phyloP scores from a whole-genome alignment of 2,113 vertebrate species.

The Ictidomys tridecemlineatus region DNA sequence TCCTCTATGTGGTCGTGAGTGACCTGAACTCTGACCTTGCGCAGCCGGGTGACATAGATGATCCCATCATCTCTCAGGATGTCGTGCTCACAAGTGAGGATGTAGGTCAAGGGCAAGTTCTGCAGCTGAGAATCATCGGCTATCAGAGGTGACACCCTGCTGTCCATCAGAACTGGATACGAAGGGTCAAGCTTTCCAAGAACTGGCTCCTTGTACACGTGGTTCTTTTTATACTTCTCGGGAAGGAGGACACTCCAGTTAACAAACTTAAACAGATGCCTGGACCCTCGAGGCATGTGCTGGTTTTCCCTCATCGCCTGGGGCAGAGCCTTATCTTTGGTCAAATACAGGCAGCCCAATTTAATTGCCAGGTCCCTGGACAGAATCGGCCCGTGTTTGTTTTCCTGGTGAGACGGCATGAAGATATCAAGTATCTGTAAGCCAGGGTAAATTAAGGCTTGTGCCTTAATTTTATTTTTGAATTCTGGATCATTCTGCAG shows the following conservation, averaged over 20 bases:
- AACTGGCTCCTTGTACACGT: constrained; percentile 85
- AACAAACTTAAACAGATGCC: constrained; percentile 84
- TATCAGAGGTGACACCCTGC: constrained; percentile 88
- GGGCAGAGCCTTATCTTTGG: not conserved
- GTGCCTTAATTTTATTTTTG: constrained; percentile 89
- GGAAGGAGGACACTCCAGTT: constrained; percentile 92
- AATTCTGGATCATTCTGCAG: constrained; percentile 89
- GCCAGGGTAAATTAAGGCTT: constrained; percentile 93
- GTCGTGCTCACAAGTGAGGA: constrained; percentile 93
- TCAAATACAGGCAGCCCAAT: not conserved
- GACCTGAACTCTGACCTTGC: constrained; percentile 87
- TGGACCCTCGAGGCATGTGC: constrained; percentile 26
- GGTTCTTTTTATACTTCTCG: constrained; percentile 79
- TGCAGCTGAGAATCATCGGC: constrained; percentile 84
- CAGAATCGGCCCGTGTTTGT: constrained; percentile 76
- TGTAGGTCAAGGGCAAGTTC: constrained; percentile 88
- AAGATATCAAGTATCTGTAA: constrained; percentile 91
- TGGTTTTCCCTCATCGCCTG: not conserved
- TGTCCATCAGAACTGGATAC: constrained; percentile 81
- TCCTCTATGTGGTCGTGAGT: constrained; percentile 88
- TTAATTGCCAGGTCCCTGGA: not conserved
- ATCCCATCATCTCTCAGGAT: constrained; percentile 93
- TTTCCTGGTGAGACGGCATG: constrained; percentile 91
- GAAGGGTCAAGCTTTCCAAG: accelerated
- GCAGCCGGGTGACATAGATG: constrained; percentile 91